Conservation (phyloP, 2,797 vertebrate genomes). For the Sebastes hubbsi region DNA sequence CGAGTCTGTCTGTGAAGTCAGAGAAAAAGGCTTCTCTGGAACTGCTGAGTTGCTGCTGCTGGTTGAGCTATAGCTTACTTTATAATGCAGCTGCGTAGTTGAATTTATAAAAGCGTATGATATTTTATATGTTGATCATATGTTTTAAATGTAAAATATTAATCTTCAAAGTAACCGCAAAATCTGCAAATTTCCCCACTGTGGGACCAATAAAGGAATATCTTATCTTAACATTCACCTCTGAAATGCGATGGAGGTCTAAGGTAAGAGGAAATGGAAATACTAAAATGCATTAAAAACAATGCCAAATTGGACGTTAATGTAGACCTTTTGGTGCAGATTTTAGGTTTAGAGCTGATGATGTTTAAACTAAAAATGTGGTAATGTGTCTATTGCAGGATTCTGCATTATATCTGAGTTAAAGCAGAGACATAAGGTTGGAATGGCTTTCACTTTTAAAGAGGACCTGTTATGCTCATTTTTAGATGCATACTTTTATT, state of each 20-base stretch:
- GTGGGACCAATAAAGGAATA: no score
- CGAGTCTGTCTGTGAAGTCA: background rate
- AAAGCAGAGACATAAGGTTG: background rate
- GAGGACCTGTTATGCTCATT: no score
- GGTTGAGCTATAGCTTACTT: background rate
- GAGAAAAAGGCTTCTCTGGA: background rate
- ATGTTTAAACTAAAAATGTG: background rate
- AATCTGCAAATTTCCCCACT: no score
- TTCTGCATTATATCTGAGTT: background rate
- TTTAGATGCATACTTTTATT: no score
- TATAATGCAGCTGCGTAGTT: background rate
- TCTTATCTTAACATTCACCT: background rate
- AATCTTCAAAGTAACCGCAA: background rate
- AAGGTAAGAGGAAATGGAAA: no score
- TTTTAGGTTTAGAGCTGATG: background rate
- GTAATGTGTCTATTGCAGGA: background rate
- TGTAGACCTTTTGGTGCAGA: background rate
- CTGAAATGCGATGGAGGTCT: background rate
- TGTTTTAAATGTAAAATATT: background rate
- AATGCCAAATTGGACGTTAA: accelerated
- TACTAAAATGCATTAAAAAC: no score
- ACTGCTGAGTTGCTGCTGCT: background rate
- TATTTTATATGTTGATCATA: background rate
- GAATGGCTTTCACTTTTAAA: background rate
- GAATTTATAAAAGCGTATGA: background rate